Percentiles rank a stretch among this genome's conserved stretches.
These are phyloP conservation scores for Seriola quinqueradiata DNA, from an alignment of 2,113 vertebrate species.

Conservation along the genomic window DNA sequence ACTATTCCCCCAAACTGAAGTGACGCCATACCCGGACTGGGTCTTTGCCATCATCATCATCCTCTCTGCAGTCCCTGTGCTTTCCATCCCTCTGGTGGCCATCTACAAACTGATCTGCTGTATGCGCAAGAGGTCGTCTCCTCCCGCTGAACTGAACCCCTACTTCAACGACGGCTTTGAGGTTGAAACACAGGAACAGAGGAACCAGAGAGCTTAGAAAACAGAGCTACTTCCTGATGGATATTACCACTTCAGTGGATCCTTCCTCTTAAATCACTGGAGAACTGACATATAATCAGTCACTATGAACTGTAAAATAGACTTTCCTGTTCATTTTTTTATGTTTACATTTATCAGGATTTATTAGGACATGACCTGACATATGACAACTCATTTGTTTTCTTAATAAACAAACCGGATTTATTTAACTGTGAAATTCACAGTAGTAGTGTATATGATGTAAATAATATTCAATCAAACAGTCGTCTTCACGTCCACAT, in stretches of 20 bases:
- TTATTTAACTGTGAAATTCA: slow-evolving; percentile 21
- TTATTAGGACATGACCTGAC: background rate
- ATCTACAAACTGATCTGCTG: slow-evolving; percentile 75
- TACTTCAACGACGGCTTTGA: slow-evolving; percentile 66
- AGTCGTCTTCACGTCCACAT: background rate
- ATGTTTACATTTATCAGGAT: background rate
- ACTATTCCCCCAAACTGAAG: slow-evolving; percentile 84
- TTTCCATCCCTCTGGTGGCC: slow-evolving; percentile 83
- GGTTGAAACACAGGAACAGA: slow-evolving; percentile 24
- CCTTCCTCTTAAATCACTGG: background rate
- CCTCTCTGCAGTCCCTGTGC: slow-evolving; percentile 79
- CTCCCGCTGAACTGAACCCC: slow-evolving; percentile 4
- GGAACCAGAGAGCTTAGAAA: background rate
- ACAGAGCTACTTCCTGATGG: background rate
- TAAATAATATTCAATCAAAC: background rate
- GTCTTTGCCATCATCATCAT: slow-evolving; percentile 84
- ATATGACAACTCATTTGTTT: background rate
- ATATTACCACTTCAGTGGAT: background rate
- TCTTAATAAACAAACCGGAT: background rate
- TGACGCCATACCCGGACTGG: slow-evolving; percentile 87
- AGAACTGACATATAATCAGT: background rate
- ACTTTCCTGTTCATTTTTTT: background rate
- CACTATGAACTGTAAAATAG: background rate
- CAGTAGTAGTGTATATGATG: too few relatives aligned
- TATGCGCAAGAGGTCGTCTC: background rate